phyloP scores from a whole-genome alignment of 2,797 vertebrate genomes.

The Myiotriccus ornatus region DNA sequence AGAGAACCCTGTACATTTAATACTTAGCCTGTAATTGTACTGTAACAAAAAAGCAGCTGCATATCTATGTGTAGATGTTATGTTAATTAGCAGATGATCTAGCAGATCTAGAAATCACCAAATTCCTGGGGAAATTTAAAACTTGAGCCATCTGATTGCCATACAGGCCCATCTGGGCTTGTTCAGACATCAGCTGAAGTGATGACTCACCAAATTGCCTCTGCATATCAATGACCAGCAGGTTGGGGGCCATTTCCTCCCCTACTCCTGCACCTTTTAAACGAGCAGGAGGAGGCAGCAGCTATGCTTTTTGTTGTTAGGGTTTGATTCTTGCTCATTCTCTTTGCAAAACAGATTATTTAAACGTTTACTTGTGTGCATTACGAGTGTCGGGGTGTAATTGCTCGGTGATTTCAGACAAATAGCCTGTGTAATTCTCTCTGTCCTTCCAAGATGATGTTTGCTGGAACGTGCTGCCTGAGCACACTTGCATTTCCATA shows the following conservation, averaged over 20 bases:
- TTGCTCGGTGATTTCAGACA: background rate
- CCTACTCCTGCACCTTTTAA: background rate
- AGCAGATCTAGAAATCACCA: background rate
- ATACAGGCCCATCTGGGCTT: background rate
- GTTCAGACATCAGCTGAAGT: background rate
- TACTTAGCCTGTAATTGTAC: constrained; percentile 24
- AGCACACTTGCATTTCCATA: background rate
- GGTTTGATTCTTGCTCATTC: background rate
- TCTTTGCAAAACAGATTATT: background rate
- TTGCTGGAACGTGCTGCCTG: background rate
- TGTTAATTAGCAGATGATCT: constrained; percentile 26
- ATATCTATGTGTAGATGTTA: background rate
- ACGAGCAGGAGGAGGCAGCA: fast-evolving
- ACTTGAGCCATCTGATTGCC: background rate
- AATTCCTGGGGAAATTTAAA: constrained; percentile 4
- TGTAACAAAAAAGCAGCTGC: constrained; percentile 28
- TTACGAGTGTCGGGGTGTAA: background rate
- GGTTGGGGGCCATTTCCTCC: background rate
- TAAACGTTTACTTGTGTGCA: background rate
- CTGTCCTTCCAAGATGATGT: background rate
- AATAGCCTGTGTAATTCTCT: background rate
- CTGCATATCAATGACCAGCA: background rate
- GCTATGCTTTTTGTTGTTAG: background rate
- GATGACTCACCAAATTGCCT: background rate
- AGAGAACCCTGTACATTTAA: background rate